A percentile compares a stretch with the other conserved stretches of the same genome.
Conservation (phyloP, 1,140 invertebrate species). For the Bathynomus jamesi region DNA sequence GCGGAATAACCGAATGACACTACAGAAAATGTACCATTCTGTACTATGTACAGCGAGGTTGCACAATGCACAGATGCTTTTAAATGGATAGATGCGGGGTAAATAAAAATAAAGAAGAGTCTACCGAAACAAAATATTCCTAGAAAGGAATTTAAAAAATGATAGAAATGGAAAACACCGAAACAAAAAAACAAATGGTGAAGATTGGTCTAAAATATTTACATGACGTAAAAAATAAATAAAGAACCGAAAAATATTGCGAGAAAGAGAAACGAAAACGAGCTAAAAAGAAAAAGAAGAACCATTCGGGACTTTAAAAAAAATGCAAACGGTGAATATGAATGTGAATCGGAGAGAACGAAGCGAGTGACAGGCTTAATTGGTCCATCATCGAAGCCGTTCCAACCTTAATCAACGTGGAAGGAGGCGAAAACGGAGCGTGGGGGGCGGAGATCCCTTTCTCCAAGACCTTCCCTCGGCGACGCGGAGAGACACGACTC, state of each 20-base stretch:
- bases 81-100: too few species aligned
- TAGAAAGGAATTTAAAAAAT: too few species aligned
- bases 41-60: too few species aligned
- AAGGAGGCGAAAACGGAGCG: constrained; percentile 20
- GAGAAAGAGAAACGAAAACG: not conserved
- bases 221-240: not conserved
- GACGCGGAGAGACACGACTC: not conserved
- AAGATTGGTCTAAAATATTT: too few species aligned
- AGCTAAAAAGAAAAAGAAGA: not conserved
- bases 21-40: too few species aligned
- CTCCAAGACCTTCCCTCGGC: constrained; percentile 16
- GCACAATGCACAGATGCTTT: too few species aligned
- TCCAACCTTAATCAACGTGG: constrained; percentile 23
- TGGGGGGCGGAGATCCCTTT: constrained; percentile 12
- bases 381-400: constrained; percentile 1
- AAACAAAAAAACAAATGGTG: too few species aligned
- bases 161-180: too few species aligned
- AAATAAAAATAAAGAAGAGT: too few species aligned
- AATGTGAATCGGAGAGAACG: not conserved
- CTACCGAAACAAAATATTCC: too few species aligned
- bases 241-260: not conserved
- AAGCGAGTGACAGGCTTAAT: not conserved
- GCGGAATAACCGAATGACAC: too few species aligned
- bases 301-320: not conserved
- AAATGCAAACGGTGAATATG: not conserved